These are phyloP conservation scores for Diceros bicornis DNA, from an alignment of 2,797 vertebrate species.

Conservation along the genomic window DNA sequence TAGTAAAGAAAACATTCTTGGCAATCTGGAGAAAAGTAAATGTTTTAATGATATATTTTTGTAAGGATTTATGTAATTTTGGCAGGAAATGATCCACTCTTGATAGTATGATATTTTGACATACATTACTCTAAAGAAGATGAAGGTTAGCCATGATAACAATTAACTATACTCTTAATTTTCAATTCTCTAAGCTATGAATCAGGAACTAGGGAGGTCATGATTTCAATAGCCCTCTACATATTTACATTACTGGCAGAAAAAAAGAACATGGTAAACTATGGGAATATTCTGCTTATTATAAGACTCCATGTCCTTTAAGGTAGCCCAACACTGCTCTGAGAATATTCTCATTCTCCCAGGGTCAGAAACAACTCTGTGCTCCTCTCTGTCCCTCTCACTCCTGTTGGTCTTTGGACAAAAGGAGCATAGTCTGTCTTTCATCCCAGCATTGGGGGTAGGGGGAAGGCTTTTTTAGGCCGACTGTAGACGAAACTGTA, in stretches of 20 bases:
- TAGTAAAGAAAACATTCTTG: neutral
- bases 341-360: neutral
- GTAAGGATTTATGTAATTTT: neutral
- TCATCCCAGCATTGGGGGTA: neutral
- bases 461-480: neutral
- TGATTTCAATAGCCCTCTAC: neutral
- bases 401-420: neutral
- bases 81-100: neutral
- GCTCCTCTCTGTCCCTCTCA: accelerated
- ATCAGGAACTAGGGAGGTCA: neutral
- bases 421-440: neutral
- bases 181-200: conserved; percentile 31
- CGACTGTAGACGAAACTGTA: neutral
- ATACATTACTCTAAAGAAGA: neutral
- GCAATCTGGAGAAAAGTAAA: neutral
- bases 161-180: neutral
- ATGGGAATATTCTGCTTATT: neutral
- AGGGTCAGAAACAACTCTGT: neutral
- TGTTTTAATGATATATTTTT: neutral
- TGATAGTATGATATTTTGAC: neutral
- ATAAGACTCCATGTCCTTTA: neutral
- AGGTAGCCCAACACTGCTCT: accelerated
- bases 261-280: neutral
- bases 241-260: neutral
- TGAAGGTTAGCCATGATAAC: neutral